These are phyloP conservation scores for Halcyon badia DNA, from an alignment of 2,797 vertebrate genomes.

Conservation along the genomic window DNA sequence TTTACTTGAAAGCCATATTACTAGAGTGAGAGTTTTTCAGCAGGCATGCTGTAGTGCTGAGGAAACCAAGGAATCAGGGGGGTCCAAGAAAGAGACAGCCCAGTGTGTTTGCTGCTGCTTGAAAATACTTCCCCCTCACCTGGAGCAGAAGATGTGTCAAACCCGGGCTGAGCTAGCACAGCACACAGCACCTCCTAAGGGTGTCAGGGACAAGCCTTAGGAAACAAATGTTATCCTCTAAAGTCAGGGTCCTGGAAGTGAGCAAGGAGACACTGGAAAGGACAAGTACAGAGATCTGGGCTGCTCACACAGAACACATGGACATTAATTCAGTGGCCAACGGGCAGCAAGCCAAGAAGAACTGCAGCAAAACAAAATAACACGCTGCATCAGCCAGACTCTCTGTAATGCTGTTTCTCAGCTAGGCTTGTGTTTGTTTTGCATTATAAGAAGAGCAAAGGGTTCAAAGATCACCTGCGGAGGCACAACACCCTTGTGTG, in stretches of 20 bases:
- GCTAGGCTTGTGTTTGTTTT: not conserved
- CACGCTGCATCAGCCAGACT: not conserved
- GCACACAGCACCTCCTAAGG: not conserved
- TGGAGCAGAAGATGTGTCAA: not conserved
- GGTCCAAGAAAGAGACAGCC: not conserved
- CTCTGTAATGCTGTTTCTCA: not conserved
- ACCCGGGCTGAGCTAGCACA: not conserved
- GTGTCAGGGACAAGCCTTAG: not conserved
- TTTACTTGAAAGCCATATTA: not conserved
- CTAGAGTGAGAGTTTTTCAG: not conserved
- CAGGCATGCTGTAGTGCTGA: not conserved
- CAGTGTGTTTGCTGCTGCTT: not conserved
- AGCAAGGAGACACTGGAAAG: not conserved
- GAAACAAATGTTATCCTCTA: not conserved
- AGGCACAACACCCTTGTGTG: not conserved
- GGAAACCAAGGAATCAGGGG: not conserved
- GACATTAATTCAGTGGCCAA: not conserved
- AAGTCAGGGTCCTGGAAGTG: not conserved
- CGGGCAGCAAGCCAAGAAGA: slow-evolving; percentile 14
- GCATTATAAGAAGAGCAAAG: not conserved
- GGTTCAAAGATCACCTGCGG: not conserved
- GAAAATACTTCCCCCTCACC: not conserved
- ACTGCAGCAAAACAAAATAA: not conserved
- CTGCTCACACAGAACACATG: not conserved
- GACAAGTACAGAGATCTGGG: not conserved